Evolutionary conservation across 2,797 vertebrate species (phyloP).

Genomic region (Micrastur ruficollis): DNA sequence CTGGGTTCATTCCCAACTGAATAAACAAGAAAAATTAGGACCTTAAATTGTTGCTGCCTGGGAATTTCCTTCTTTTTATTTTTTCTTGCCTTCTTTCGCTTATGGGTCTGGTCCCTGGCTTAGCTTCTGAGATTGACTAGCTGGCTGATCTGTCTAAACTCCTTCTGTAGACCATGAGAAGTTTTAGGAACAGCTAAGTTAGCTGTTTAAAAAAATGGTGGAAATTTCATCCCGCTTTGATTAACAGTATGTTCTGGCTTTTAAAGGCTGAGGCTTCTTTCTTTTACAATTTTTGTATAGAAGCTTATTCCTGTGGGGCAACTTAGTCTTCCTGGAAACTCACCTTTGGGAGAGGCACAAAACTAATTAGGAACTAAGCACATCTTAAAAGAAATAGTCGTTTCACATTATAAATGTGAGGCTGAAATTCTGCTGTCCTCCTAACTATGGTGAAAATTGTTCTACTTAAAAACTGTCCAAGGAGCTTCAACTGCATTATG

Average conservation of each 20-base stretch:
- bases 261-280: not conserved
- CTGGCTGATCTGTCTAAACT: not conserved
- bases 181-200: not conserved
- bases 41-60: not conserved
- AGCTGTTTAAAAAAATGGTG: not conserved
- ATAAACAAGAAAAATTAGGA: not conserved
- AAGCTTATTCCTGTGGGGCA: not conserved
- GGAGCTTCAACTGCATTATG: accelerated
- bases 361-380: not conserved
- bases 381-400: not conserved
- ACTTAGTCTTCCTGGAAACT: not conserved
- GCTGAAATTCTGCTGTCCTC: not conserved
- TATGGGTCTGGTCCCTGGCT: not conserved
- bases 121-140: not conserved
- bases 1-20: not conserved
- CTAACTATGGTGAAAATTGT: not conserved
- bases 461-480: not conserved
- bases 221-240: not conserved
- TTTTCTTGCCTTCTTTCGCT: not conserved
- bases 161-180: not conserved
- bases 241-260: not conserved
- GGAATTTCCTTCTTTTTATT: not conserved
- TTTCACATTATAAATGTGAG: not conserved
- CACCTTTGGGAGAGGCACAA: not conserved
- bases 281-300: not conserved